Conservation (phyloP, 1,140 invertebrate species). For the Drosophila oshimai region DNA sequence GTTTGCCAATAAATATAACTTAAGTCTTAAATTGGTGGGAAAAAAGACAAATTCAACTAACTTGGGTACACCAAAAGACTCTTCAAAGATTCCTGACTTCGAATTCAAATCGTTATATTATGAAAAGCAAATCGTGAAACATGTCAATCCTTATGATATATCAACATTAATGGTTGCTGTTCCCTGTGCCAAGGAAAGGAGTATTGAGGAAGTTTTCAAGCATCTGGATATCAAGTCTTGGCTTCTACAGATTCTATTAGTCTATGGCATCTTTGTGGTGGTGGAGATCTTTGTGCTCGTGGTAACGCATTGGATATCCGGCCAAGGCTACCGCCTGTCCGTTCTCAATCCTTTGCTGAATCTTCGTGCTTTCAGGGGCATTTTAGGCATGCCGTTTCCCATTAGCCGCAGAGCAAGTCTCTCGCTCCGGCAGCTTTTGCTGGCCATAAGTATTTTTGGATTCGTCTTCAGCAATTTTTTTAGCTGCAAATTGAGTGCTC, state of each 20-base stretch:
- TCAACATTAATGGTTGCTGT: conserved; percentile 2
- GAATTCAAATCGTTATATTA: too few species aligned
- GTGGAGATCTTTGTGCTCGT: conserved; percentile 9
- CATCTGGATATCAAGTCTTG: not conserved
- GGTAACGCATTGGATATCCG: not conserved
- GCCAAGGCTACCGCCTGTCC: not conserved
- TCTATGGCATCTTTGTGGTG: conserved; percentile 20
- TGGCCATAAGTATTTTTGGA: conserved; percentile 35
- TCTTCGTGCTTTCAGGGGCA: conserved; percentile 12
- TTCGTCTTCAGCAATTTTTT: conserved; percentile 33
- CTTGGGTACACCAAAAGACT: too few species aligned
- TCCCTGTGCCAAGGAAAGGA: conserved; percentile 13
- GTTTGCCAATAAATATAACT: not conserved
- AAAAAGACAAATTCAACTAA: too few species aligned
- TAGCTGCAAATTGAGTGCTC: conserved; percentile 39
- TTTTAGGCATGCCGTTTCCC: conserved; percentile 26
- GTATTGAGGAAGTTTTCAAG: conserved; percentile 14
- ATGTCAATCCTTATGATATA: not conserved
- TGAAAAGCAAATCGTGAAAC: too few species aligned
- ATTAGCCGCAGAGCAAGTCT: not conserved
- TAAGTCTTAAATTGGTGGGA: not conserved
- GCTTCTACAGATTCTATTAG: not conserved
- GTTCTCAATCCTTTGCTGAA: conserved; percentile 15
- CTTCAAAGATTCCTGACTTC: too few species aligned
- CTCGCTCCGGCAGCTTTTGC: conserved; percentile 12